A percentile compares a stretch with the other conserved stretches of the same genome.
Evolutionary conservation across 2,113 vertebrate genomes (phyloP).

Genomic region (Gymnarchus niloticus): DNA sequence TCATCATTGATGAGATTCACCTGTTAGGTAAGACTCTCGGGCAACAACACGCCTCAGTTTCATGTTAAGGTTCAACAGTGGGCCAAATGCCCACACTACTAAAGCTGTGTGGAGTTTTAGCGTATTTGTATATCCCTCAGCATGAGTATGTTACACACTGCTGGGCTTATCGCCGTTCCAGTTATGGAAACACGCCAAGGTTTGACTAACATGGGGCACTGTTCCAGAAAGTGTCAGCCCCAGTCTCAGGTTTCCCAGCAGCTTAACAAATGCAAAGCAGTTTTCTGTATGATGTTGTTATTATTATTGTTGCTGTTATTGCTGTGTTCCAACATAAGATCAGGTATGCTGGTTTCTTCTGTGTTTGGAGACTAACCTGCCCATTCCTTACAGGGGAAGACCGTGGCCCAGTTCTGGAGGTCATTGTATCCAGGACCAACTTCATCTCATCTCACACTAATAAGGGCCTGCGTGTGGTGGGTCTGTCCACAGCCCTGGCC

Average conservation of each 20-base stretch:
- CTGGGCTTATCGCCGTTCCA: neutral
- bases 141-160: neutral
- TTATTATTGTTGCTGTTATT: neutral
- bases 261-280: neutral
- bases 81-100: neutral
- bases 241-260: neutral
- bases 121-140: neutral
- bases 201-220: neutral
- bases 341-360: neutral
- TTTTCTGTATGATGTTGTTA: neutral
- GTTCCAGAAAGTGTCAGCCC: neutral
- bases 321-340: neutral
- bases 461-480: constrained; percentile 83
- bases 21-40: constrained; percentile 72
- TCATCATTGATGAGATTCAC: constrained; percentile 98
- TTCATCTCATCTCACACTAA: constrained; percentile 98
- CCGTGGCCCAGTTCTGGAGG: constrained; percentile 92
- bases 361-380: neutral
- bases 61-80: no score
- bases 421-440: constrained; percentile 96
- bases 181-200: neutral
- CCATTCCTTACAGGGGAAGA: constrained; percentile 74
- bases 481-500: constrained; percentile 92
- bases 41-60: neutral
- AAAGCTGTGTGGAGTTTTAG: neutral